These are phyloP conservation scores for Aphis gossypii DNA, from an alignment of 1,140 invertebrate species.

Conservation along the genomic window DNA sequence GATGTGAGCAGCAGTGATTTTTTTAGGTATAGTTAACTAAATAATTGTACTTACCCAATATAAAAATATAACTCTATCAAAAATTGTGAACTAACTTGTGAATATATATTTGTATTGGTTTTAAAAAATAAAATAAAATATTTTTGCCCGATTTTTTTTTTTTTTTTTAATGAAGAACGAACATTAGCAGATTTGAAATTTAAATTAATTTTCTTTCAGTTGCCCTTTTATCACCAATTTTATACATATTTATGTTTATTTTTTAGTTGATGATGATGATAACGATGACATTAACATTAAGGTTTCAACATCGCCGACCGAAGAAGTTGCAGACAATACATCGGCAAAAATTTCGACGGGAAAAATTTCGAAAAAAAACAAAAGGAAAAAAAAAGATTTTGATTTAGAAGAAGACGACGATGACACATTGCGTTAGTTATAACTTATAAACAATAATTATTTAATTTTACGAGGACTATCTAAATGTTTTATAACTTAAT, in stretches of 20 bases:
- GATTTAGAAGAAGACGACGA: not conserved
- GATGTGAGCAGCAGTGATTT: too few relatives aligned
- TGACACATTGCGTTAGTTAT: not conserved
- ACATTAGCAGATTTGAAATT: not conserved
- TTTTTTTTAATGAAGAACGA: too few relatives aligned
- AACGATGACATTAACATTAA: not conserved
- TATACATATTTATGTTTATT: too few relatives aligned
- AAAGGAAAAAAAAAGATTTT: constrained; percentile 42
- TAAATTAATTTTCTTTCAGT: not conserved
- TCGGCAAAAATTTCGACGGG: not conserved
- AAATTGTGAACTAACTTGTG: too few relatives aligned
- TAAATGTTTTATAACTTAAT: not conserved
- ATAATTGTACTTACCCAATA: too few relatives aligned
- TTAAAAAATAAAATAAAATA: not conserved
- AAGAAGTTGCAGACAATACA: not conserved
- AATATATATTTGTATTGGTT: too few relatives aligned
- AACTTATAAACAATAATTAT: not conserved
- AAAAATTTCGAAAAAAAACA: constrained; percentile 44
- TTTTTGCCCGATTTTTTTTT: not conserved
- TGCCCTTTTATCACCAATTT: not conserved
- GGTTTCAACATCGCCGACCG: not conserved
- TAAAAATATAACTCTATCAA: too few relatives aligned
- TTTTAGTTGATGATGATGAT: not conserved
- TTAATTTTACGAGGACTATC: not conserved
- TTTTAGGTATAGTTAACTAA: too few relatives aligned